Base-by-base conservation (phyloP, 30 jellyfish, hydroid and myxozoan genomes). In the Chrysaora quinquecirrha region DNA sequence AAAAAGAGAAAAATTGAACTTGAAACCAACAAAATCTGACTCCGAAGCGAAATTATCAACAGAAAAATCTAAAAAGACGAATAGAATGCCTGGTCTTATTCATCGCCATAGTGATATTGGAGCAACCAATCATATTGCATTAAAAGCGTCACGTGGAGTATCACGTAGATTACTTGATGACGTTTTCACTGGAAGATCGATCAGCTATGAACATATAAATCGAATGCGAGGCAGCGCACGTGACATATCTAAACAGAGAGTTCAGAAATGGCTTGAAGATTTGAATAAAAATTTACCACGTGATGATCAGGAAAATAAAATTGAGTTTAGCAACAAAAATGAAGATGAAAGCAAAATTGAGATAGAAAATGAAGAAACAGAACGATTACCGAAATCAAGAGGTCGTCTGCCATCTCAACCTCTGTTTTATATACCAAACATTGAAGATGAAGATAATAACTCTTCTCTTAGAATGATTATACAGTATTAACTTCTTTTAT, bases 251-350 rank as follows among this genome's bases (percentile, higher is more conserved):
- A 82, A 27, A 33, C 78, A 49, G 19, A 82, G 70, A 46, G 92
- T 82, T 19, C 85, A 82, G 52, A 72, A 68, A 34, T 82, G 92
- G 92, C 75, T 82, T 21, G 75, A 82, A 64, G 85, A 82, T 48
- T 54, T 82, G 75, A 30, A 70, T 34, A 16, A 47, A 3, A 63
- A 56, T 16, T 34, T 30, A 30, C 18, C n/a, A 1, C 56, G 33
- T 21, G 50, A 73, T n/a, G 28, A 21, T 28, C 4, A 21, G 11
- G 76, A 54, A 1, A 69, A 31, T 23, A 27, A 21, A 10, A 46
- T 11, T 29, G 19, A 3, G 34, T 33, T 38, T 14, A 23, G 22
- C 24, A n/a, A n/a, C n/a, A 20, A 60, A 14, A 30, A 12, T 16
- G 1, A 16, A 1, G 82, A 30, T 23, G 35, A 49, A 24, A 30